Conservation (phyloP, 1,140 invertebrate genomes). For the Ephestia elutella region DNA sequence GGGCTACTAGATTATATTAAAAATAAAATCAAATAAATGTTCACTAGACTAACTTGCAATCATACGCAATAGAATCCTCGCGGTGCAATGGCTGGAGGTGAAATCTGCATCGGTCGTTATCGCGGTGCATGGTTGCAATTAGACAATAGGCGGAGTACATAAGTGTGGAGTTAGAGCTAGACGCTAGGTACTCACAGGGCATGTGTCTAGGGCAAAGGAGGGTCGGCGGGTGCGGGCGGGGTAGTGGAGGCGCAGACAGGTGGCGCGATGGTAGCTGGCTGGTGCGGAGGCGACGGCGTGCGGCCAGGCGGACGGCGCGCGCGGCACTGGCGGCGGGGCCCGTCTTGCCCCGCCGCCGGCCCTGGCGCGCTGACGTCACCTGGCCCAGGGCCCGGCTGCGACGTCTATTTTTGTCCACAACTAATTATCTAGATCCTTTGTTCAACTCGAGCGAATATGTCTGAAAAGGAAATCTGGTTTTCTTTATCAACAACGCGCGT, state of each 20-base stretch:
- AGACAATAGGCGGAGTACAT: conserved; percentile 30
- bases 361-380: conserved; percentile 68
- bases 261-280: conserved; percentile 25
- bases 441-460: conserved; percentile 47
- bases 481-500: conserved; percentile 28
- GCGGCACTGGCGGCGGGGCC: conserved; percentile 70
- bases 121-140: conserved; percentile 41
- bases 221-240: conserved; percentile 23
- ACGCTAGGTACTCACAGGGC: conserved; percentile 16
- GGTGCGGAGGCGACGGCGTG: conserved; percentile 42
- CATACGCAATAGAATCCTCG: conserved; percentile 3
- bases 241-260: conserved; percentile 25
- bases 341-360: conserved; percentile 70
- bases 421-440: conserved; percentile 69
- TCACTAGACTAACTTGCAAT: not conserved
- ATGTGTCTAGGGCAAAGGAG: conserved; percentile 29
- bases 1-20: conserved; percentile 18
- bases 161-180: conserved; percentile 13
- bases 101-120: conserved; percentile 52
- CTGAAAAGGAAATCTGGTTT: conserved; percentile 62
- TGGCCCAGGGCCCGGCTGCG: conserved; percentile 63
- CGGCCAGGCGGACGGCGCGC: conserved; percentile 65
- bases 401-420: conserved; percentile 69
- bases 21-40: conserved; percentile 5
- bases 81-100: conserved; percentile 31